These are phyloP conservation scores for Seira ritae DNA, from an alignment of 2,888 invertebrate genomes.

Conservation along the genomic window DNA sequence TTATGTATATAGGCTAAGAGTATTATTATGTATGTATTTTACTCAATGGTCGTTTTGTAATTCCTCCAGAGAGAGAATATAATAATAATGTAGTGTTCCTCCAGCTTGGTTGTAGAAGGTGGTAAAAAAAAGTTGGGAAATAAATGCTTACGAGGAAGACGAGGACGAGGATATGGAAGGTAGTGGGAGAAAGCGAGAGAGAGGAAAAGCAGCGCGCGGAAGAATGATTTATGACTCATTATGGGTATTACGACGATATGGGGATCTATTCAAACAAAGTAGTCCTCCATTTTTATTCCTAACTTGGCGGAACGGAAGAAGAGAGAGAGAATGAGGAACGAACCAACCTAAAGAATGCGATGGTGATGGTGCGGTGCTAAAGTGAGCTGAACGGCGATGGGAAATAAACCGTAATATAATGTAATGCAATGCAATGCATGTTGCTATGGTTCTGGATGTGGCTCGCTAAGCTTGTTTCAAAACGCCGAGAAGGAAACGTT, in stretches of 20 bases:
- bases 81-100: too few species aligned
- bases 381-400: constrained; percentile 1
- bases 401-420: neutral
- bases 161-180: too few species aligned
- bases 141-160: too few species aligned
- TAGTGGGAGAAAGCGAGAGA: constrained; percentile 20
- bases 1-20: too few species aligned
- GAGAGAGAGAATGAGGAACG: too few species aligned
- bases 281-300: constrained; percentile 17
- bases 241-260: constrained; percentile 59
- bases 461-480: neutral
- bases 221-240: constrained; percentile 70
- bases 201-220: constrained; percentile 32
- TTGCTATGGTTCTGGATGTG: neutral
- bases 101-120: too few species aligned
- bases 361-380: neutral
- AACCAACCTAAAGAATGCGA: too few species aligned
- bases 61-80: too few species aligned
- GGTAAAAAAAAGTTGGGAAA: too few species aligned
- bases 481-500: neutral
- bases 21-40: too few species aligned
- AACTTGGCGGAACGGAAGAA: too few species aligned
- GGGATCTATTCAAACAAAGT: constrained; percentile 61
- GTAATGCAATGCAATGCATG: neutral
- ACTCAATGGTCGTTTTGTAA: too few species aligned